Base-by-base conservation (phyloP, 2,797 vertebrate species). In the Agapornis canus region DNA sequence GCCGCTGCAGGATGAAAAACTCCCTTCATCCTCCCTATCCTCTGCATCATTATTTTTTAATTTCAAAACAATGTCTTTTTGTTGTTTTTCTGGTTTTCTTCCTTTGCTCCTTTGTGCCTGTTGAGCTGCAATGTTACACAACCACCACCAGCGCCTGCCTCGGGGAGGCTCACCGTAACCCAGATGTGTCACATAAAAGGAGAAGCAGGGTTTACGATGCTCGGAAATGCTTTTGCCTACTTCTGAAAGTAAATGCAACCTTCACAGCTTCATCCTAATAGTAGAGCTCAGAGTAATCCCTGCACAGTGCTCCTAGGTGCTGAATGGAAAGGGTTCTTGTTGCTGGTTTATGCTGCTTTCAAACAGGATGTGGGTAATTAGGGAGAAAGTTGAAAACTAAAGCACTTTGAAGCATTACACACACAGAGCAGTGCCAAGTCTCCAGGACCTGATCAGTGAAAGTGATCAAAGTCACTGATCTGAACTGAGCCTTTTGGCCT, bases 121-220 rank as follows among this genome's bases (percentile, higher is more conserved):
- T 32, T 59, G 91, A 66, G 48, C 65, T 91, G 60, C 18, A 9
- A 11, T 1, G 18, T 94, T 96, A 94, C 70, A 90, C 89, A 94
- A 93, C 14, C 82, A 56, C 37, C 1, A 9, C 61, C 92, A 89
- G 92, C 19, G 2, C 19, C 79, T 69, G 86, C 92, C 94, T 86
- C 11, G 0, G 49, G 89, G 93, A 43, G 1, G 31, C 82, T 96
- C 94, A 82, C 79, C 37, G 15, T 88, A 93, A 96, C 95, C 92
- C 91, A 97, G 91, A 96, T 97, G 86, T 95, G 91, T 97, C 96
- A 96, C 91, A 94, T 79, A 89, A 92, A 94, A 90, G 87, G 52
- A 91, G 69, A 75, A 92, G 43, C 2, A 82, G 29, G 45, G 76
- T 54, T 88, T 65, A 61, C 39, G 43, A 82, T 80, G 86, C 72